Evolutionary conservation across 1,140 invertebrate species (phyloP), one percentile per base, ranked within the genome.

Genomic region (Polypedilum pembai): DNA sequence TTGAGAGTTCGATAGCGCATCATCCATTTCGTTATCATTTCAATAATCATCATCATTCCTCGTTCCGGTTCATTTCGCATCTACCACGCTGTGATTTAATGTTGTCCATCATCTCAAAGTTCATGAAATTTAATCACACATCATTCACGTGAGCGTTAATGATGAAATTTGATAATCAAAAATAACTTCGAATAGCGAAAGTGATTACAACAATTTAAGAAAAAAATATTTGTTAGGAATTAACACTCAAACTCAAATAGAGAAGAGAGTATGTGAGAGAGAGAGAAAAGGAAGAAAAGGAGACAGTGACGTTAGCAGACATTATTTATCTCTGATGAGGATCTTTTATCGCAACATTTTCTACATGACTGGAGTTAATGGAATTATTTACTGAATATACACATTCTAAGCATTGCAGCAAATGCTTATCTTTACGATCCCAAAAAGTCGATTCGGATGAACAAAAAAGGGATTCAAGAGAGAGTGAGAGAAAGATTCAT

Each of bases 371-470:
- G 12, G 45, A 56, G 45, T 56, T 56, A 56, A 56, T 56, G 45
- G 45, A 56, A 56, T 56, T 56, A 56, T 56, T 56, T 56, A 56
- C 45, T 56, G 45, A 56, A 56, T 56, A 56, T 56, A 56, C n/a
- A n/a, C n/a, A n/a, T 56, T n/a, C 12, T n/a, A n/a, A n/a, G 10
- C 45, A 56, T 56, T 33, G 24, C 24, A 33, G 45, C n/a, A 56
- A n/a, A 56, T 15, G 45, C 45, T 56, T 56, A 56, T 56, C 45
- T 56, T 56, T 56, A 56, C n/a, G 45, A 56, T 56, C 45, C 45
- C 45, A 56, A n/a, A 56, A 56, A 56, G 12, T 56, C 45, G 45
- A 56, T 56, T 56, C 15, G 45, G 45, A 56, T 56, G 45, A 56
- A 56, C 45, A 56, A 12, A 56, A 56, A 56, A 56, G n/a, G 45